Conservation (phyloP, 2,797 vertebrate genomes). For the Sarcoramphus papa region DNA sequence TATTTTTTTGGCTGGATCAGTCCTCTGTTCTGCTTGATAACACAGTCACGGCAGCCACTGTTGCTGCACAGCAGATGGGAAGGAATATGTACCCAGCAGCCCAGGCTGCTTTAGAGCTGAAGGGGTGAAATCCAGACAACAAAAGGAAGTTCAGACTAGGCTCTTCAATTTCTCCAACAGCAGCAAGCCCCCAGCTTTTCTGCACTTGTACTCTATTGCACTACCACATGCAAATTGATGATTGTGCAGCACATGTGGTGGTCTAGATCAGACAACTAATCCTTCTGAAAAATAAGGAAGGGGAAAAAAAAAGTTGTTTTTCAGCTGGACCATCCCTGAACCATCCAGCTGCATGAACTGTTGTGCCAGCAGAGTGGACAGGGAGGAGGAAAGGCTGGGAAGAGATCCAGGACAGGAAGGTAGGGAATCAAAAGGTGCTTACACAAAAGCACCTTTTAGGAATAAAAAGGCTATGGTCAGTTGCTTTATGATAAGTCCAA, state of each 20-base stretch:
- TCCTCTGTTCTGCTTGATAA: not conserved
- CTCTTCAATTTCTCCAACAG: not conserved
- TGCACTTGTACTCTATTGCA: rapidly evolving
- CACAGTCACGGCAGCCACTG: not conserved
- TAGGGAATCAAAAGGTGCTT: not conserved
- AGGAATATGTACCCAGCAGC: not conserved
- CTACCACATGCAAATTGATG: rapidly evolving
- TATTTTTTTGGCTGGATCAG: not conserved
- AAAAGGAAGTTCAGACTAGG: not conserved
- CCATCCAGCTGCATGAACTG: not conserved
- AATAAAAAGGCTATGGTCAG: not conserved
- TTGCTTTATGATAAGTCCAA: not conserved
- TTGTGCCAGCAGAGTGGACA: not conserved
- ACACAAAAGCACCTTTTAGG: not conserved
- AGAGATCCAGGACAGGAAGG: not conserved
- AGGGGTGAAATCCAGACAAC: not conserved
- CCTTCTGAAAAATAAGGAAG: not conserved
- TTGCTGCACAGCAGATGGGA: not conserved
- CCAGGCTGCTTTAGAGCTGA: not conserved
- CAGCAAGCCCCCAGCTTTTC: not conserved
- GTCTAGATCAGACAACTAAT: not conserved
- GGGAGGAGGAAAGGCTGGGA: not conserved
- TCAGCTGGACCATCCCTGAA: not conserved
- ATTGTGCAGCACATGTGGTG: rapidly evolving
- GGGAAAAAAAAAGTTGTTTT: not conserved